These are phyloP conservation scores for Pluvialis apricaria DNA, from an alignment of 2,113 vertebrate genomes.

Conservation along the genomic window DNA sequence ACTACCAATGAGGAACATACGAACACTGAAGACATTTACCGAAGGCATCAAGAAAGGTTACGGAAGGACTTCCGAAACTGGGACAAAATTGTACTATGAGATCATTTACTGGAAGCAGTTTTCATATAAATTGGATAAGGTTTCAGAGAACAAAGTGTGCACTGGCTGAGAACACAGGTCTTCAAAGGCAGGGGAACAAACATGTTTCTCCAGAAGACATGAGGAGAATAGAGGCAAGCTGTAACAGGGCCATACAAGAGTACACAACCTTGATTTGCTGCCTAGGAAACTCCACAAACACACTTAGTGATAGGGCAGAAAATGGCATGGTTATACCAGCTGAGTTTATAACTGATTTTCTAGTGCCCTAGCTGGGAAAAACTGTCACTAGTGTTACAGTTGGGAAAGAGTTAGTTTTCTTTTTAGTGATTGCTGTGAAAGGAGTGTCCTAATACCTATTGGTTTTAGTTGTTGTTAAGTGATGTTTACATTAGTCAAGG, in stretches of 20 bases:
- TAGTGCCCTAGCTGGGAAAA: background rate
- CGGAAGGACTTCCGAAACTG: background rate
- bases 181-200: background rate
- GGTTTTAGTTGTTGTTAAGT: background rate
- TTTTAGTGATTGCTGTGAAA: background rate
- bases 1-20: background rate
- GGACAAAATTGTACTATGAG: background rate
- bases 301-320: background rate
- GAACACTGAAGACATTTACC: background rate
- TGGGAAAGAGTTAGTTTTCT: background rate
- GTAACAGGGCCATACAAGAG: background rate
- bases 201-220: background rate
- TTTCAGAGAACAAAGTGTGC: background rate
- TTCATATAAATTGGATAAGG: background rate
- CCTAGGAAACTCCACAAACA: background rate
- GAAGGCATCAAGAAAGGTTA: background rate
- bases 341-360: background rate
- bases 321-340: background rate
- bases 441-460: background rate
- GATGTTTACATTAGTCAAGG: background rate
- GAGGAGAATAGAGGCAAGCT: background rate
- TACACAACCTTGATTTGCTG: background rate
- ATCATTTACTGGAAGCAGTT: background rate
- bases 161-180: background rate
- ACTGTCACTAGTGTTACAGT: background rate